Percentiles rank a stretch among this genome's conserved stretches.
Conservation (phyloP, 2,888 invertebrate genomes). For the Harpagoxenus sublaevis region DNA sequence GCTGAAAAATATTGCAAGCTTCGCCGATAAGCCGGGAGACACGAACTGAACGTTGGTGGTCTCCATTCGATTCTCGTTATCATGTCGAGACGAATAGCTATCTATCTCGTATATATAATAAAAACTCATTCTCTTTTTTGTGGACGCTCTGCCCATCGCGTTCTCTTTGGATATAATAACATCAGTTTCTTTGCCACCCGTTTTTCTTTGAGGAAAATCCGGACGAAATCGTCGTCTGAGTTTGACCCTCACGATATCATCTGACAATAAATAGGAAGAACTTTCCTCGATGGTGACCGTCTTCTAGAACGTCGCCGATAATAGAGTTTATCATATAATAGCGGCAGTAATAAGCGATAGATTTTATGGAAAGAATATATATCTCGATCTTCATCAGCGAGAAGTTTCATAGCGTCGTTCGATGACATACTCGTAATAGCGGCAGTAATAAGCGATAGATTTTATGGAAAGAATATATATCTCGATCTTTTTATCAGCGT, state of each 20-base stretch:
- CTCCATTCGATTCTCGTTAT: constrained; percentile 18
- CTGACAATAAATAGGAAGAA: background rate
- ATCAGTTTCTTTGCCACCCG: background rate
- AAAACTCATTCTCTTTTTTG: background rate
- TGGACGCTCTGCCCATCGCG: background rate
- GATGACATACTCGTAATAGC: background rate
- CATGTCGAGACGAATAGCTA: background rate
- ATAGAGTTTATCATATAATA: background rate
- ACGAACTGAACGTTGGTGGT: background rate
- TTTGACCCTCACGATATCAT: constrained; percentile 10
- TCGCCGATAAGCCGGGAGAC: background rate
- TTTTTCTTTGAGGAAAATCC: constrained; percentile 25
- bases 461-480: background rate
- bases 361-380: background rate
- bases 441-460: constrained; percentile 17
- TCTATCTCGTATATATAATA: background rate
- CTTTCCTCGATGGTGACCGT: background rate
- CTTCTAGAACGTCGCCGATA: background rate
- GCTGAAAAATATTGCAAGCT: constrained; percentile 4
- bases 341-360: constrained; percentile 12
- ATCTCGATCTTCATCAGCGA: background rate
- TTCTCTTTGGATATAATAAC: constrained; percentile 3
- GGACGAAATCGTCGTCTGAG: background rate
- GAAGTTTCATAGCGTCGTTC: background rate
- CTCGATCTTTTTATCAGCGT: background rate